Base-by-base conservation (phyloP, 2,797 vertebrate species). In the Botia almorhae region DNA sequence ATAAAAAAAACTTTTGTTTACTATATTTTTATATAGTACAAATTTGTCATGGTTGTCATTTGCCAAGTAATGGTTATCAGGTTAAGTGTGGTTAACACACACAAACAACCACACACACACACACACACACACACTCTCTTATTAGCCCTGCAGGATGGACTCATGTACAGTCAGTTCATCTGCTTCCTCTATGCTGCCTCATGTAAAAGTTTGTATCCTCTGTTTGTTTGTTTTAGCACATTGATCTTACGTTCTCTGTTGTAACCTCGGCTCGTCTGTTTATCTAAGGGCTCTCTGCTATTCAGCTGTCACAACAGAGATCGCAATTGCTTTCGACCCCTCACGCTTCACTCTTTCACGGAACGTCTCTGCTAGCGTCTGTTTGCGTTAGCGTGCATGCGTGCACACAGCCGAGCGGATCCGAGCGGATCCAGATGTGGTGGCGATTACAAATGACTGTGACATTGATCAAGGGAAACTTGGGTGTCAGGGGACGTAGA, bases 271-370 rank as follows among this genome's bases (percentile, higher is more conserved):
- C 75, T 82, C 84, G 85, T 83, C 81, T 92, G 90, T 93, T 93
- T 92, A 91, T 93, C 90, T 89, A 89, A 26, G 87, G 86, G 86
- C 88, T 91, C 89, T 92, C 86, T 51, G 88, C 90, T 85, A 88
- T 90, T 91, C 93, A 93, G 92, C 92, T 94, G 93, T 93, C 92
- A 91, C 89, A 92, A 91, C 92, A 92, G 67, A 79, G 81, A 80
- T 81, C 26, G 39, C 78, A 81, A 82, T 84, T 78, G 74, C 29
- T 33, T 76, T 65, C 74, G 80, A 76, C 75, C 91, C 88, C 86
- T 64, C 85, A 74, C 21, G 74, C 63, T 83, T 80, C 19, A 17
- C 26, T 72, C 68, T 60, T 26, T 53, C 58, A 48, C 70, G 63
- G 51, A 73, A 67, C 76, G 19, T 74, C 53, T 79, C 69, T n/a